Conservation (phyloP, 2,113 vertebrate genomes). For the Nesoenas mayeri region DNA sequence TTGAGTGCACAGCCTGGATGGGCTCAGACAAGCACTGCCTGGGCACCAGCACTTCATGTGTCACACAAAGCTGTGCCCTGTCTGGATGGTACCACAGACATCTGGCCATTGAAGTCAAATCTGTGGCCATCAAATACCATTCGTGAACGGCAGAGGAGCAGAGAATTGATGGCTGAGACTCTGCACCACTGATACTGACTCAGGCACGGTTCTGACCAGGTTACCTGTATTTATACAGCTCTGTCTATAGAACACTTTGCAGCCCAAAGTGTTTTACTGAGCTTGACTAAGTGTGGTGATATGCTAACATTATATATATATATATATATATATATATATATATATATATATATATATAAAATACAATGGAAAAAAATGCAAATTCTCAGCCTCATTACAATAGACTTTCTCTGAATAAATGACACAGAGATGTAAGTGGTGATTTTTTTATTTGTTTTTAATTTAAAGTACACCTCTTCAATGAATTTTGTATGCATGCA, state of each 20-base stretch:
- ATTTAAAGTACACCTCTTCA: neutral
- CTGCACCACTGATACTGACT: neutral
- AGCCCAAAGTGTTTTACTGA: neutral
- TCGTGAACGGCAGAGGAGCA: neutral
- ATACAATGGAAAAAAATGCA: neutral
- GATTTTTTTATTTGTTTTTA: neutral
- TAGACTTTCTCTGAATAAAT: neutral
- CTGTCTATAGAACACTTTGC: neutral
- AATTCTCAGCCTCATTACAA: accelerated
- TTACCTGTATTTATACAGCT: neutral
- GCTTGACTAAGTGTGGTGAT: neutral
- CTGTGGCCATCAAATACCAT: neutral
- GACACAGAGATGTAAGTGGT: neutral
- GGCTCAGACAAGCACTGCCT: neutral
- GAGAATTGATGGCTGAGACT: neutral
- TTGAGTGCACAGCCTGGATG: neutral
- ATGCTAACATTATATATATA: neutral
- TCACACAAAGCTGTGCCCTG: accelerated
- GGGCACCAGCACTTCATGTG: accelerated
- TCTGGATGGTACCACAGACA: accelerated
- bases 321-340: no score
- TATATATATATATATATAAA: neutral
- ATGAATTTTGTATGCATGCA: neutral
- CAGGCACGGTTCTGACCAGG: neutral
- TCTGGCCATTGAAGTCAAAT: neutral